Base-by-base conservation (phyloP, 1,140 invertebrate species). In the Drosophila busckii region DNA sequence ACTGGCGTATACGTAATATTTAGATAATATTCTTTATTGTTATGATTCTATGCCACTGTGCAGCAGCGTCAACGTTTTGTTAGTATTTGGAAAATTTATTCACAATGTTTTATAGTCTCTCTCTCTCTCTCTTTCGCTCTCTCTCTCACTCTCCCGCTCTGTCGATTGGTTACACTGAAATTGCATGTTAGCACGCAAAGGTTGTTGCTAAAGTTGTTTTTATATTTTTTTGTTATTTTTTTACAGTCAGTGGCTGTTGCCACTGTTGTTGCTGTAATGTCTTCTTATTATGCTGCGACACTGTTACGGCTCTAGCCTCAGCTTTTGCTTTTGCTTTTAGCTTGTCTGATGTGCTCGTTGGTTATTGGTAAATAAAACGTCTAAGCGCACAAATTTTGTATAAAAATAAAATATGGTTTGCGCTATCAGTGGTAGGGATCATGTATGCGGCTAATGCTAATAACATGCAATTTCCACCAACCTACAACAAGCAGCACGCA, bases 231-330 rank as follows among this genome's bases (percentile, higher is more conserved):
- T 49, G 44, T 15, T 28, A 37, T 19, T 41, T 54, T 19, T 53
- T 13, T 44, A 35, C 5, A 13, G 48, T 8, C 35, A n/a, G 46
- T 25, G 42, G 31, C 26, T 63, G 60, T 60, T 68, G 60, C 54
- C 49, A 52, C 53, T 64, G 68, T 56, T 67, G 71, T 78, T 78
- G 73, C 34, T 71, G 69, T 78, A 80, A 80, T 80, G 58, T 78
- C 73, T 80, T 78, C 73, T 73, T 80, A 80, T 78, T 78, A 78
- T 78, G 73, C 73, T 78, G 73, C 73, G 73, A 78, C 73, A 78
- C 73, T 73, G 70, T 58, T 64, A 48, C 50, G 56, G 48, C 17
- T 19, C 15, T 17, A 8, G 8, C 17, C 7, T 10, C 16, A 8
- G 16, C 34, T 8, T 22, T 5, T 9, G n/a, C n/a, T 45, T 60